Conservation (phyloP, 2,113 vertebrate genomes). For the Mustelus asterias region DNA sequence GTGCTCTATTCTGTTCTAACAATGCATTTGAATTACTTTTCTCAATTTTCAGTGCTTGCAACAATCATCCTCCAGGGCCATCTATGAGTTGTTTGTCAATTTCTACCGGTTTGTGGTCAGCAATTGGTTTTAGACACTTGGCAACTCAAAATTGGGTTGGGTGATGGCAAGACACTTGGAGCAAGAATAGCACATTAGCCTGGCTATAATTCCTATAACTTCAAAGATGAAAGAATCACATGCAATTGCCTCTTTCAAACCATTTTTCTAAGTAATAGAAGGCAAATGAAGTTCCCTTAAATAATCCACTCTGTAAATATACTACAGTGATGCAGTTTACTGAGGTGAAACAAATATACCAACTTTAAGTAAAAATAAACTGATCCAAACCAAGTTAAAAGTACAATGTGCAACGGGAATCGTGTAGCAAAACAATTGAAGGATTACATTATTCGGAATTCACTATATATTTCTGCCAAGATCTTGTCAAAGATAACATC, state of each 20-base stretch:
- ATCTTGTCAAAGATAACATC: not conserved
- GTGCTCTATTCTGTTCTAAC: not conserved
- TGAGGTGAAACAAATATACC: not conserved
- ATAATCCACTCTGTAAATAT: not conserved
- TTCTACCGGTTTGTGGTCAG: not conserved
- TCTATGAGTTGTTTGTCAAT: not conserved
- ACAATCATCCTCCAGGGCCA: not conserved
- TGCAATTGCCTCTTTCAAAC: not conserved
- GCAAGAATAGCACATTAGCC: too few species aligned
- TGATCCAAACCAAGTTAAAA: not conserved
- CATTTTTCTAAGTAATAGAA: not conserved
- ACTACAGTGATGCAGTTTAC: not conserved
- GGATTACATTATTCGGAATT: not conserved
- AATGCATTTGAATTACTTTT: not conserved
- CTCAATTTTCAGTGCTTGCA: not conserved
- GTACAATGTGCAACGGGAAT: not conserved
- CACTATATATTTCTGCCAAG: not conserved
- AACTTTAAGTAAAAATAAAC: not conserved
- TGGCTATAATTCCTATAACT: not conserved
- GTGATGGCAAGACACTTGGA: not conserved
- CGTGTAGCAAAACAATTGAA: not conserved
- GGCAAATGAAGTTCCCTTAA: not conserved
- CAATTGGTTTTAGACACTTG: not conserved
- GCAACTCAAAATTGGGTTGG: not conserved
- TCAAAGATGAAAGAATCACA: not conserved